Evolutionary conservation across 2,113 vertebrate species (phyloP).

Genomic region (Climacteris rufus): DNA sequence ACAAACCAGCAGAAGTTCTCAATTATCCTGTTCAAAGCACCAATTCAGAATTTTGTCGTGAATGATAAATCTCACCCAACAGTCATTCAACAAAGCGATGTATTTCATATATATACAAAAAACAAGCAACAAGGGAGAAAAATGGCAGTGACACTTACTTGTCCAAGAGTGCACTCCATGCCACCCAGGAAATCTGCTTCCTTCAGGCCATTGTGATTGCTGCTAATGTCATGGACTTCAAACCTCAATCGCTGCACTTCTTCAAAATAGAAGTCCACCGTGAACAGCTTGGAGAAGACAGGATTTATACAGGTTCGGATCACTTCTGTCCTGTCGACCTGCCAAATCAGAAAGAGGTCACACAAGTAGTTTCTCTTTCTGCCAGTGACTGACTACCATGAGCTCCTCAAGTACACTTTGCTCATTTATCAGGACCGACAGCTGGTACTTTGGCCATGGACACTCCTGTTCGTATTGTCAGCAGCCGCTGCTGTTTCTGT

Average conservation of each 20-base stretch:
- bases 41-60: background rate
- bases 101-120: background rate
- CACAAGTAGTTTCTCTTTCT: background rate
- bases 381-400: background rate
- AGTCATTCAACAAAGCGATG: background rate
- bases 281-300: slow-evolving; percentile 93
- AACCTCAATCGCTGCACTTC: slow-evolving; percentile 92
- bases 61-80: background rate
- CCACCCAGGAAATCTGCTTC: slow-evolving; percentile 90
- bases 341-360: background rate
- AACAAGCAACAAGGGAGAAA: accelerated
- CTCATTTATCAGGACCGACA: background rate
- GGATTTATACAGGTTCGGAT: slow-evolving; percentile 92
- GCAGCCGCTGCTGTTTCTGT: background rate
- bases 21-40: background rate
- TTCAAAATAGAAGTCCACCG: slow-evolving; percentile 95
- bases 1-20: background rate
- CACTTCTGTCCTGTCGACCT: slow-evolving; percentile 97
- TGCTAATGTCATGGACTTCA: slow-evolving; percentile 91
- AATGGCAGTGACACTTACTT: slow-evolving; percentile 70
- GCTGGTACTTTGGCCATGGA: background rate
- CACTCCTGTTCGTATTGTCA: background rate
- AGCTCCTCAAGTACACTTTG: background rate
- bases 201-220: slow-evolving; percentile 87
- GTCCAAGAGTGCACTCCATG: slow-evolving; percentile 94